phyloP scores from a whole-genome alignment of 2,888 invertebrate species.

The Congeria kusceri region DNA sequence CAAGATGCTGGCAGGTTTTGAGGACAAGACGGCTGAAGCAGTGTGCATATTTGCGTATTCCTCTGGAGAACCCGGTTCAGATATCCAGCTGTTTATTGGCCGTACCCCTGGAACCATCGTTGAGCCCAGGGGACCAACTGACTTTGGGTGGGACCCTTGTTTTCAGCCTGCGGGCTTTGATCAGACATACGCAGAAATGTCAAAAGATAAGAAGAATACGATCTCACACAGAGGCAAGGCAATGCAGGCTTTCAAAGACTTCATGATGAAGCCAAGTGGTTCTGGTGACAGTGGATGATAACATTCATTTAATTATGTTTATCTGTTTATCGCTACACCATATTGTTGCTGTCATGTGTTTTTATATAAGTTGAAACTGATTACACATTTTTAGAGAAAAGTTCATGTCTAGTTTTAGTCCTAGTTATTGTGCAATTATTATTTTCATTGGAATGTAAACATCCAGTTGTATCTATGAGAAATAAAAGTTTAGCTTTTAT shows the following conservation, averaged over 20 bases:
- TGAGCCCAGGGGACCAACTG: constrained; percentile 92
- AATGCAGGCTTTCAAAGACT: constrained; percentile 88
- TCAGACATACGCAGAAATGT: constrained; percentile 96
- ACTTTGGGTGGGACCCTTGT: constrained; percentile 99
- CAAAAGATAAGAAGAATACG: constrained; percentile 93
- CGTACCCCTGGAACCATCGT: constrained; percentile 95
- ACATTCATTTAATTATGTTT: too few relatives aligned
- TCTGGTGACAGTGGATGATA: not conserved
- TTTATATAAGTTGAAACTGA: too few relatives aligned
- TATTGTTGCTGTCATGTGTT: too few relatives aligned
- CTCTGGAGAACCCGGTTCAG: constrained; percentile 86
- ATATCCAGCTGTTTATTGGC: constrained; percentile 92
- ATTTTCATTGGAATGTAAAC: too few relatives aligned
- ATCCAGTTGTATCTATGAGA: too few relatives aligned
- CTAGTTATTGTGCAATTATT: too few relatives aligned
- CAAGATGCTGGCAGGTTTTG: constrained; percentile 87
- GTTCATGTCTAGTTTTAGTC: too few relatives aligned
- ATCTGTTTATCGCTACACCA: too few relatives aligned
- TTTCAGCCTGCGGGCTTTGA: constrained; percentile 87
- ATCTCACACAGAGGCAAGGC: constrained; percentile 97
- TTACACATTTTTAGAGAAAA: too few relatives aligned
- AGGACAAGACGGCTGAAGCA: constrained; percentile 96
- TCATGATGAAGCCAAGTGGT: not conserved
- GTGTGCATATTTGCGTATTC: constrained; percentile 97
- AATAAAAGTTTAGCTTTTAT: too few relatives aligned